Evolutionary conservation across 2,113 vertebrate genomes (phyloP), one percentile per base, ranked within the genome.

Genomic region (Meriones unguiculatus): DNA sequence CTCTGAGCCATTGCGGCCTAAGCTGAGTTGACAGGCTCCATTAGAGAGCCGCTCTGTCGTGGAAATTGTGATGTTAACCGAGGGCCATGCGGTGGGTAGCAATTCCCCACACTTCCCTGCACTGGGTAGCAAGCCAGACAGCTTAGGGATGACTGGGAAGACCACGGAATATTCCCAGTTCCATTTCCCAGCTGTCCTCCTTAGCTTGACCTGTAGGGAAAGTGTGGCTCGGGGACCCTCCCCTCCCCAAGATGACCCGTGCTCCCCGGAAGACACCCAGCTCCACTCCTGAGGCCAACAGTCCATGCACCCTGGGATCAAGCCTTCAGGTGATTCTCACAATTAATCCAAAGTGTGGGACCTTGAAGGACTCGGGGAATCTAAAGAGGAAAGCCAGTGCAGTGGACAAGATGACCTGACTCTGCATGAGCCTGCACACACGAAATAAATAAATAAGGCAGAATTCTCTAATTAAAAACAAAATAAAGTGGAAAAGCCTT

Each of bases 1-100:
- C 86, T 96, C 94, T 52, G 94, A 98, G 97, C 86, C 94, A 90
- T 15, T 84, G 93, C 6, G 11, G 86, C 72, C 94, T 92, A 96
- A 97, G 65, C 82, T 59, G 30, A 98, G 90, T 76, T 94, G 97
- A 97, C 96, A 98, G 95, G 96, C 96, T 92, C 93, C 92, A 89
- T 97, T 95, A 97, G 94, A 95, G 89, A 46, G 1, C 28, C 30
- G 52, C 52, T 85, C 96, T 94, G 95, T 95, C 94, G 62, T 57
- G 95, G 95, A 97, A 97, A 97, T 81, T 50, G 95, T 95, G 96
- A 95, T 97, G 89, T 96, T 94, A 98, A 96, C 97, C 88, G 84
- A 95, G 95, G 62, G 62, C 54, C 89, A 75, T 54, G 65, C 94
- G 95, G 85, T n/a, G 20, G 96, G 87, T 76, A 95, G 77, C 94